Evolutionary conservation across 1,140 invertebrate genomes (phyloP).

Genomic region (Pteromalus puparum): DNA sequence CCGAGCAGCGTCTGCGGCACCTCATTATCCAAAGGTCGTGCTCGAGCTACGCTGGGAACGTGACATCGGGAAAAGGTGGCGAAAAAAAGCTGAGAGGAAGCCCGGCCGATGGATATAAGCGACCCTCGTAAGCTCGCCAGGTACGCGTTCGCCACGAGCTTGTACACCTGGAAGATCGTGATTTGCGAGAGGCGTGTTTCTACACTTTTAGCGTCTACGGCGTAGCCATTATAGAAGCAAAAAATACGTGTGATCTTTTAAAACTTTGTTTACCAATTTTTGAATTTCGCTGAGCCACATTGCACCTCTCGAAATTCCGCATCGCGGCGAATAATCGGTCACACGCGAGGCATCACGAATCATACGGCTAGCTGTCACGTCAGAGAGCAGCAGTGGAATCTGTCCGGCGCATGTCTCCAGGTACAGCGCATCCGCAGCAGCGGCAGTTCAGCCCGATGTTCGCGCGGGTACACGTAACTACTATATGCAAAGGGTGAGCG

Average conservation of each 20-base stretch:
- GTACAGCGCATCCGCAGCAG: too few species aligned
- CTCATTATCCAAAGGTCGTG: constrained; percentile 26
- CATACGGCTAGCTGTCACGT: background rate
- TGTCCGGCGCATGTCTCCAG: background rate
- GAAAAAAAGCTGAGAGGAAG: background rate
- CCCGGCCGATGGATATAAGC: too few species aligned
- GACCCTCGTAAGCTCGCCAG: too few species aligned
- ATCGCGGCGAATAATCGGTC: background rate
- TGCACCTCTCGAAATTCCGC: too few species aligned
- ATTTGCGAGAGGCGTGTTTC: background rate
- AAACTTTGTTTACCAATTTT: too few species aligned
- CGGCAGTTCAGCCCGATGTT: background rate
- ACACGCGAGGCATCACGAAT: background rate
- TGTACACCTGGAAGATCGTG: too few species aligned
- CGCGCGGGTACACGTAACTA: background rate
- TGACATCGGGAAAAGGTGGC: background rate
- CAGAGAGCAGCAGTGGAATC: background rate
- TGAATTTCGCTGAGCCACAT: too few species aligned
- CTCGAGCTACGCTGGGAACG: background rate
- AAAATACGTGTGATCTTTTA: too few species aligned
- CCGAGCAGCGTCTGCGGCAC: background rate
- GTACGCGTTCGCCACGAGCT: too few species aligned
- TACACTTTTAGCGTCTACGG: background rate
- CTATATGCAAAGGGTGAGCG: background rate
- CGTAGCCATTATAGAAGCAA: too few species aligned